phyloP scores from a whole-genome alignment of 2,113 vertebrate species.

The Nesogale talazaci region DNA sequence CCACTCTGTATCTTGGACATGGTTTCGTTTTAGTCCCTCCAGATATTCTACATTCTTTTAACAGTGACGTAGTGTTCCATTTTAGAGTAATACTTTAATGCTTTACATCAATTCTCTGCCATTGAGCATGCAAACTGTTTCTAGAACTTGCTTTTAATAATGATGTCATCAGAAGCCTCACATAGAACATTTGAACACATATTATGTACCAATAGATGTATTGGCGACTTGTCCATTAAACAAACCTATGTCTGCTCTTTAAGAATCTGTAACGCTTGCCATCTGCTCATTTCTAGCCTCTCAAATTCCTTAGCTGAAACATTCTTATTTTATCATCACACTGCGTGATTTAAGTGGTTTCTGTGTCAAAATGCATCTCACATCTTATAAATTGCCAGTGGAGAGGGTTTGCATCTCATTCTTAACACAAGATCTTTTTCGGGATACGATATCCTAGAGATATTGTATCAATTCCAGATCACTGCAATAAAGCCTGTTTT shows the following conservation, averaged over 20 bases:
- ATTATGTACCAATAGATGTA: not conserved
- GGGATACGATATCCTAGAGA: too few relatives aligned
- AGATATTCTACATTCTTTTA: not conserved
- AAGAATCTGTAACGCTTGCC: not conserved
- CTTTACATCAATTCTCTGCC: not conserved
- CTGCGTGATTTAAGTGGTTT: not conserved
- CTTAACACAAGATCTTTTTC: not conserved
- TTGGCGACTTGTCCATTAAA: not conserved
- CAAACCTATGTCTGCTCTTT: not conserved
- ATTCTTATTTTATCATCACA: not conserved
- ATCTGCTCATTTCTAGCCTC: constrained; percentile 25
- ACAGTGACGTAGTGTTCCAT: not conserved
- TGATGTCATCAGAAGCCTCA: not conserved
- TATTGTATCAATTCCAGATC: too few relatives aligned
- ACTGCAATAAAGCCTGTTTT: too few relatives aligned
- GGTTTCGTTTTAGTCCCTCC: not conserved
- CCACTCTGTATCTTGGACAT: not conserved
- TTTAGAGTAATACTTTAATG: too few relatives aligned
- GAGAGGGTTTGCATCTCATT: not conserved
- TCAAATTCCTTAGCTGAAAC: not conserved
- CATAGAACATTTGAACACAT: not conserved
- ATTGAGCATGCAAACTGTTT: not conserved
- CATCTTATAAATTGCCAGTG: not conserved
- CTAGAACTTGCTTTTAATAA: not conserved
- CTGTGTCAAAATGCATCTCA: not conserved